Evolutionary conservation across 2,113 vertebrate genomes (phyloP).

Genomic region (Ammodytes dubius): DNA sequence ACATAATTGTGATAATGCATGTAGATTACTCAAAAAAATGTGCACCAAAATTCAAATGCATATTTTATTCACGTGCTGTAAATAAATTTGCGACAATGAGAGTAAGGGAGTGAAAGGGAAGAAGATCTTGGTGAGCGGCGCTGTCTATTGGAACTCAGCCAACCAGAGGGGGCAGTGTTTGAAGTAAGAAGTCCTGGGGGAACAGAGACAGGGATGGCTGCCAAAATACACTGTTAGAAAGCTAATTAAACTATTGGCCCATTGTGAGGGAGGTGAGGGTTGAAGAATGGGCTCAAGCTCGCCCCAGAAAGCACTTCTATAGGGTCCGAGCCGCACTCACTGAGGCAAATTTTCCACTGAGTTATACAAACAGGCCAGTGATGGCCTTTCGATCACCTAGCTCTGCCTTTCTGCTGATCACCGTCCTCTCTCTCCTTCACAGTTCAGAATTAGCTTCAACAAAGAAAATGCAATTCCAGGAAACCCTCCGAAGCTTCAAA

Average conservation of each 20-base stretch:
- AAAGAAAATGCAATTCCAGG: constrained; percentile 53
- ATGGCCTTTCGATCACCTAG: constrained; percentile 36
- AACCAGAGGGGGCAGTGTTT: constrained; percentile 73
- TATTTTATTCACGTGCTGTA: not conserved
- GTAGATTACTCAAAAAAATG: constrained; percentile 3
- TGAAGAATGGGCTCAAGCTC: constrained; percentile 52
- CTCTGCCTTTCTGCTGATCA: constrained; percentile 34
- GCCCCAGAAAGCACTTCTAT: constrained; percentile 56
- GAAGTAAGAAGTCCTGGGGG: constrained; percentile 57
- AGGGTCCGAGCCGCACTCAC: constrained; percentile 51
- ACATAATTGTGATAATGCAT: not conserved
- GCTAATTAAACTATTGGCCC: constrained; percentile 79
- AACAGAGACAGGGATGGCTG: constrained; percentile 59
- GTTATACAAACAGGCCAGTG: constrained; percentile 54
- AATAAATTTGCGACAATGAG: constrained; percentile 1
- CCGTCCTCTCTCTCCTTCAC: not conserved
- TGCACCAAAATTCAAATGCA: not conserved
- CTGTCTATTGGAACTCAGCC: constrained; percentile 54
- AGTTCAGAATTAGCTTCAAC: constrained; percentile 34
- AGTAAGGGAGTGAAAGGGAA: not conserved
- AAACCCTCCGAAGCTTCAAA: constrained; percentile 45
- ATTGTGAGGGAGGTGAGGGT: constrained; percentile 60
- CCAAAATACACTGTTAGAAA: constrained; percentile 65
- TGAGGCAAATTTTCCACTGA: constrained; percentile 67
- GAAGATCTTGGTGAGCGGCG: constrained; percentile 21